Percentiles rank a stretch among this genome's conserved stretches.
Conservation (phyloP, 1,140 invertebrate species). For the Delia radicum region DNA sequence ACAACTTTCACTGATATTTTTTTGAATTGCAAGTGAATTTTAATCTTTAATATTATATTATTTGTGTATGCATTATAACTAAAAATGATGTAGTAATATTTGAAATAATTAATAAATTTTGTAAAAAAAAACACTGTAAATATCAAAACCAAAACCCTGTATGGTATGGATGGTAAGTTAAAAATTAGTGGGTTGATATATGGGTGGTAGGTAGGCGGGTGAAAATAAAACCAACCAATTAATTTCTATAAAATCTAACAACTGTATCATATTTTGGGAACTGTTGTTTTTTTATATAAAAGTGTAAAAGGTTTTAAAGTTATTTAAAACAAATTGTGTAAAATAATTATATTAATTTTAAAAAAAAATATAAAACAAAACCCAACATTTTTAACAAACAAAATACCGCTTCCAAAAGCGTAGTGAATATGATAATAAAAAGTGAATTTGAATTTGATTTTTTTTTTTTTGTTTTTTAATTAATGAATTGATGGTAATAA, state of each 20-base stretch:
- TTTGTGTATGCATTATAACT: no score
- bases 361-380: neutral
- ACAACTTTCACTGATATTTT: no score
- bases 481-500: neutral
- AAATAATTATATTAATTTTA: neutral
- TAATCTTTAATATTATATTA: no score
- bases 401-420: constrained; percentile 14
- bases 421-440: neutral
- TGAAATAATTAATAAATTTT: no score
- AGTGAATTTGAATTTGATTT: neutral
- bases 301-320: neutral
- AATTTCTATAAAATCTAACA: neutral
- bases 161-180: neutral
- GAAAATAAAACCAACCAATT: neutral
- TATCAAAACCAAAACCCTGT: neutral
- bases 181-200: neutral
- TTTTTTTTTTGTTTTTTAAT: neutral
- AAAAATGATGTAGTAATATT: no score
- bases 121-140: neutral
- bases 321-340: neutral
- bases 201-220: neutral
- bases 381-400: constrained; percentile 8
- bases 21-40: no score
- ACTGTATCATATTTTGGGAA: neutral
- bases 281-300: neutral